phyloP scores from a whole-genome alignment of 2,113 vertebrate genomes.

The Dolichotis patagonum region DNA sequence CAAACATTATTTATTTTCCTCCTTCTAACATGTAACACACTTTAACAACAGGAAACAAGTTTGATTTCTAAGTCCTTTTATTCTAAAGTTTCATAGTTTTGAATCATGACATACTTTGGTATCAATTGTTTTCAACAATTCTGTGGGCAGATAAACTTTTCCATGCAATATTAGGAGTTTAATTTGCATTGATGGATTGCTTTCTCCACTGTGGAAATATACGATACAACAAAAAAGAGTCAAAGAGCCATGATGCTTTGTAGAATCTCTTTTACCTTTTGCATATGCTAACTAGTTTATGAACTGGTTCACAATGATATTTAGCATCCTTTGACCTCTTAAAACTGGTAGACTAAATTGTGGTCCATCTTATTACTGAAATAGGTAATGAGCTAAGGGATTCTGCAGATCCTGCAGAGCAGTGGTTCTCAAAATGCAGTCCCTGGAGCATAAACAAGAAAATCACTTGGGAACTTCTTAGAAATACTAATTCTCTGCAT shows the following conservation, averaged over 20 bases:
- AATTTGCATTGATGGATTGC: slow-evolving; percentile 43
- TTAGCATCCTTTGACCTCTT: slow-evolving; percentile 46
- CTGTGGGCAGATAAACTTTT: slow-evolving; percentile 19
- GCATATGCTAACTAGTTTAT: slow-evolving; percentile 45
- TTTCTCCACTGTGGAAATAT: neutral
- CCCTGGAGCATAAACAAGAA: neutral
- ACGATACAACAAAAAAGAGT: slow-evolving; percentile 30
- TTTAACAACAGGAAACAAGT: slow-evolving; percentile 47
- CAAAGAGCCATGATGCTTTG: slow-evolving; percentile 21
- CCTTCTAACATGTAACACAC: slow-evolving; percentile 44
- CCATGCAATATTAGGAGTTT: slow-evolving; percentile 32
- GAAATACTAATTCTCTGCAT: slow-evolving; percentile 30
- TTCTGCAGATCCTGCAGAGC: slow-evolving; percentile 31
- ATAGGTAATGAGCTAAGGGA: slow-evolving; percentile 49
- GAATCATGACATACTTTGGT: slow-evolving; percentile 36
- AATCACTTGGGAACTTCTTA: slow-evolving; percentile 22
- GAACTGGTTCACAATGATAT: slow-evolving; percentile 60
- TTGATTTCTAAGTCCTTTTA: slow-evolving; percentile 53
- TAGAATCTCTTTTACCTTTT: slow-evolving; percentile 56
- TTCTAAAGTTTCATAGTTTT: slow-evolving; percentile 13
- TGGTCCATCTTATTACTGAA: slow-evolving; percentile 37
- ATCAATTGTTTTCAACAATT: slow-evolving; percentile 9
- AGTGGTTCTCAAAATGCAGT: slow-evolving; percentile 53
- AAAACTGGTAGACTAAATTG: slow-evolving; percentile 55
- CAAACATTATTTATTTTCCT: slow-evolving; percentile 50